These are phyloP conservation scores for Hypothenemus hampei DNA, from an alignment of 1,140 invertebrate species.

Conservation along the genomic window DNA sequence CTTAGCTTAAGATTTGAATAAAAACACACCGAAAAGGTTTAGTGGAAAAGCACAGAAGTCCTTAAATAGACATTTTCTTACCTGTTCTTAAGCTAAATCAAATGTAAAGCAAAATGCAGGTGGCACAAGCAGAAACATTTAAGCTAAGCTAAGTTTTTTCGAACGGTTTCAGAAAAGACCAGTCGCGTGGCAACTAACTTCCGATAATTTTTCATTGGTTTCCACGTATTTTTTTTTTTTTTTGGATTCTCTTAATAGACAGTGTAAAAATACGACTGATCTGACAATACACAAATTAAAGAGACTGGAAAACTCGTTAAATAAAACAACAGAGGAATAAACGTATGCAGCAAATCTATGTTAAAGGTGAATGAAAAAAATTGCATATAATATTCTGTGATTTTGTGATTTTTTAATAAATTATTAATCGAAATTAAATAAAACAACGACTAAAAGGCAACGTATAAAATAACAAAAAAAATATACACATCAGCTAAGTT, in stretches of 20 bases:
- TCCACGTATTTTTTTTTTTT: slow-evolving; percentile 24
- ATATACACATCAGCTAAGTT: slow-evolving; percentile 38
- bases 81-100: slow-evolving; percentile 25
- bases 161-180: slow-evolving; percentile 61
- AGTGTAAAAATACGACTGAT: slow-evolving; percentile 37
- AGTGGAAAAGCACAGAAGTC: too few species aligned
- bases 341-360: slow-evolving; percentile 46
- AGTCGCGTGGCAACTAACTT: slow-evolving; percentile 58
- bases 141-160: slow-evolving; percentile 38
- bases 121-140: slow-evolving; percentile 36
- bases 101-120: slow-evolving; percentile 37
- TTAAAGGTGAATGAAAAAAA: slow-evolving; percentile 40
- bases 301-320: slow-evolving; percentile 27
- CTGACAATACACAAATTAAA: slow-evolving; percentile 34
- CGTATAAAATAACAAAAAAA: slow-evolving; percentile 28
- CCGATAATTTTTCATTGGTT: too few species aligned
- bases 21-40: too few species aligned
- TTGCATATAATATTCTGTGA: slow-evolving; percentile 44
- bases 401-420: slow-evolving; percentile 41
- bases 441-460: slow-evolving; percentile 42
- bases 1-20: too few species aligned
- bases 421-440: slow-evolving; percentile 25
- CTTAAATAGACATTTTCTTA: too few species aligned
- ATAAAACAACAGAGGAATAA: slow-evolving; percentile 30
- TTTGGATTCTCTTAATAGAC: neutral